phyloP scores from a whole-genome alignment of 2,113 vertebrate species.

The Menidia beryllina region DNA sequence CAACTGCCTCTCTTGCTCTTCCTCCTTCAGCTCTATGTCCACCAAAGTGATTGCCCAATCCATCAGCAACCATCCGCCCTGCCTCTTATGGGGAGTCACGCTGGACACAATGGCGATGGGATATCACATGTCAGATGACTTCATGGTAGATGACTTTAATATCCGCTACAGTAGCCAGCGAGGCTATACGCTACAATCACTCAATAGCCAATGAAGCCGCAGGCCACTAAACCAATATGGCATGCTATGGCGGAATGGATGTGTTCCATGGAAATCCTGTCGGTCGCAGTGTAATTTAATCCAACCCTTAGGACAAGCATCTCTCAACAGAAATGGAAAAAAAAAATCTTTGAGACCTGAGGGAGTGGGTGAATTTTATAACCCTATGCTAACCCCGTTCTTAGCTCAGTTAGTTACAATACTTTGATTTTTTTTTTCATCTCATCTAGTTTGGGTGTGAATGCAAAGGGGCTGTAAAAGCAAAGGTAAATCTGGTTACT shows the following conservation, averaged over 20 bases:
- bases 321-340: constrained; percentile 71
- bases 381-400: constrained; percentile 70
- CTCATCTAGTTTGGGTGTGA: constrained; percentile 49
- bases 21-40: constrained; percentile 31
- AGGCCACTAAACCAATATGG: constrained; percentile 77
- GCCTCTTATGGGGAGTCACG: constrained; percentile 55
- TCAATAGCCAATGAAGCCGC: constrained; percentile 76
- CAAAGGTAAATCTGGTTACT: constrained; percentile 56
- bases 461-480: constrained; percentile 61
- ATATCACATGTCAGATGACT: constrained; percentile 73
- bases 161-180: constrained; percentile 72
- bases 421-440: constrained; percentile 39
- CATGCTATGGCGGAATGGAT: constrained; percentile 72
- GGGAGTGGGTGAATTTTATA: constrained; percentile 65
- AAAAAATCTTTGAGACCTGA: constrained; percentile 62
- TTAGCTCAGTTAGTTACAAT: constrained; percentile 34
- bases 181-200: constrained; percentile 73
- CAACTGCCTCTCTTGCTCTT: constrained; percentile 8
- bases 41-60: constrained; percentile 61
- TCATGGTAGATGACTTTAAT: constrained; percentile 83
- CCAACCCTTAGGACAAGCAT: constrained; percentile 76
- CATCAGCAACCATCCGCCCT: constrained; percentile 59
- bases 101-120: constrained; percentile 63
- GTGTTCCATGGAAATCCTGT: constrained; percentile 72
- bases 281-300: constrained; percentile 73